Percentiles rank a stretch among this genome's conserved stretches.
Evolutionary conservation across 2,888 invertebrate species (phyloP).

Genomic region (Sphaerophoria taeniata): DNA sequence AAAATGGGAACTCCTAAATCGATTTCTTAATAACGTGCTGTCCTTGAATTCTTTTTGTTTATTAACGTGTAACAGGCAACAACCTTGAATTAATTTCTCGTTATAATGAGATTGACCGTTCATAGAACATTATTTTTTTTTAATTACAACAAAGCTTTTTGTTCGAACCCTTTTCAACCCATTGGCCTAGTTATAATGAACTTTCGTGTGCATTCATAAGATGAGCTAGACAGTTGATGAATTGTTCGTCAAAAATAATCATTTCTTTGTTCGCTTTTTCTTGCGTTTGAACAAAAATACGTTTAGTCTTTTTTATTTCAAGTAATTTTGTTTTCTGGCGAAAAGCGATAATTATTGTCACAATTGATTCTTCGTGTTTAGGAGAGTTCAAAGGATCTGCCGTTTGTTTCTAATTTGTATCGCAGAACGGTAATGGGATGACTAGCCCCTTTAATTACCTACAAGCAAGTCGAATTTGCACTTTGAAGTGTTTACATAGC

Average conservation of each 20-base stretch:
- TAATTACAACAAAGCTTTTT: background rate
- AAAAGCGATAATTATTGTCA: no score
- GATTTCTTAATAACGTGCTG: background rate
- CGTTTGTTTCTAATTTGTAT: no score
- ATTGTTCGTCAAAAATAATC: constrained; percentile 6
- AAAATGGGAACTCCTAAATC: constrained; percentile 27
- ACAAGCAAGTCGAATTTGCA: no score
- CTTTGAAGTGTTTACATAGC: no score
- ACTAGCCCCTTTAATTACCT: no score
- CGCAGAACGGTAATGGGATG: no score
- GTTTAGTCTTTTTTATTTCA: background rate
- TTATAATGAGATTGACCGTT: background rate
- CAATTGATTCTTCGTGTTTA: no score
- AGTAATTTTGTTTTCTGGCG: no score
- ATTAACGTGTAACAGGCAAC: background rate
- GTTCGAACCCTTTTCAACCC: background rate
- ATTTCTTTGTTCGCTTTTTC: background rate
- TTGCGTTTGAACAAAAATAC: background rate
- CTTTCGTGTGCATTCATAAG: background rate
- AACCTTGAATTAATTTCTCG: constrained; percentile 23
- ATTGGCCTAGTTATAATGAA: constrained; percentile 10
- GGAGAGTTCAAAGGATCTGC: no score
- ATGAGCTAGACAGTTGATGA: constrained; percentile 30
- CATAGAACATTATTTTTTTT: background rate
- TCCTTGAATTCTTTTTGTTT: constrained; percentile 20